These are phyloP conservation scores for Eurytemora carolleeae DNA, from an alignment of 1,140 invertebrate genomes.

Conservation along the genomic window DNA sequence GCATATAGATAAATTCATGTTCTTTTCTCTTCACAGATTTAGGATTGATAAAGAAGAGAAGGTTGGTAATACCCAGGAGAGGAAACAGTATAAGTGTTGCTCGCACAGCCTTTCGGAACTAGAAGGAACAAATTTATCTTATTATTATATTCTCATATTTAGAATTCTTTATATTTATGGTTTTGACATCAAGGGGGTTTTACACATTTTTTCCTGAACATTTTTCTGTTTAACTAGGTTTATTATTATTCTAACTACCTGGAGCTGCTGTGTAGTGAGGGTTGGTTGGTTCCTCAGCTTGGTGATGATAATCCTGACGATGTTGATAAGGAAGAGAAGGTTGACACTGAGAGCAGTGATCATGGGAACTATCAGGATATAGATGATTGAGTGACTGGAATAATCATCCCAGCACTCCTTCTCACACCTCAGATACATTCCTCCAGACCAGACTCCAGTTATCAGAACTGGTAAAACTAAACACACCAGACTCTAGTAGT, in stretches of 20 bases:
- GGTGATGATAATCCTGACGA: constrained; percentile 31
- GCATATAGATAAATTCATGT: constrained; percentile 27
- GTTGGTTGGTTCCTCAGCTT: constrained; percentile 26
- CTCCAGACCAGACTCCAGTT: not conserved
- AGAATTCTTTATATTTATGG: no score
- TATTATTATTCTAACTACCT: constrained; percentile 20
- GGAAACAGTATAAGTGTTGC: constrained; percentile 35
- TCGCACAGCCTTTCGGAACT: constrained; percentile 30
- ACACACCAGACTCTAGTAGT: no score
- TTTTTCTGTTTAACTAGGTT: not conserved
- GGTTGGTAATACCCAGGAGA: constrained; percentile 33
- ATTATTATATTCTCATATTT: no score
- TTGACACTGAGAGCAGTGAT: constrained; percentile 25
- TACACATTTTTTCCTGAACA: no score
- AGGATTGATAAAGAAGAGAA: constrained; percentile 33
- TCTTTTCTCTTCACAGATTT: constrained; percentile 21
- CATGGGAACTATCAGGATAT: not conserved
- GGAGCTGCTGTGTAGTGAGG: constrained; percentile 25
- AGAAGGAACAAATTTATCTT: not conserved
- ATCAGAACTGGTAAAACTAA: not conserved
- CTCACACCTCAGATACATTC: not conserved
- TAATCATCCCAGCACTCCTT: not conserved
- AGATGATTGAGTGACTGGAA: not conserved
- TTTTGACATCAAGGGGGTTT: no score
- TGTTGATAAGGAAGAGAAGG: constrained; percentile 31